Conservation (phyloP, 2,888 invertebrate genomes). For the Cephus rjabovi region DNA sequence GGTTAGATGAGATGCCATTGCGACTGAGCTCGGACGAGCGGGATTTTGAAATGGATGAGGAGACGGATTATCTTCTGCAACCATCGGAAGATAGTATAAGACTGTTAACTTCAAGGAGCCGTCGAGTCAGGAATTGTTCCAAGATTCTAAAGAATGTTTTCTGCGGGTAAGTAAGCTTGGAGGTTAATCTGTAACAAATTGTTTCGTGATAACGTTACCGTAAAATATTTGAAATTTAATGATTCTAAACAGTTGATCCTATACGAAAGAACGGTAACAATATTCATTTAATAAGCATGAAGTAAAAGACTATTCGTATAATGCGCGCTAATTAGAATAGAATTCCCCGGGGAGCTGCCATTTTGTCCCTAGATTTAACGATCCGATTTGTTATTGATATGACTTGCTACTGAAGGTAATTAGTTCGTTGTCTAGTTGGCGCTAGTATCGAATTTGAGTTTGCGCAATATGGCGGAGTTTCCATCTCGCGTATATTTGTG, state of each 20-base stretch:
- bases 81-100: conserved; percentile 58
- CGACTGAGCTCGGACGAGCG: conserved; percentile 61
- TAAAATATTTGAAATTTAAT: background rate
- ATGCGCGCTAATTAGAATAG: background rate
- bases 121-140: conserved; percentile 55
- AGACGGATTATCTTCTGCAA: conserved; percentile 62
- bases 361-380: background rate
- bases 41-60: conserved; percentile 65
- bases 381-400: background rate
- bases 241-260: background rate
- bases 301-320: background rate
- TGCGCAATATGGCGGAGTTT: background rate
- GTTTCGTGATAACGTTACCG: background rate
- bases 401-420: background rate
- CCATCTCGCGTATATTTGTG: background rate
- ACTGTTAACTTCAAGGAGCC: conserved; percentile 46
- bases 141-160: conserved; percentile 50
- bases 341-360: background rate
- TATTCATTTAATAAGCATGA: background rate
- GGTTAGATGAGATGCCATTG: conserved; percentile 63
- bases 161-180: conserved; percentile 55
- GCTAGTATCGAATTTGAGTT: background rate
- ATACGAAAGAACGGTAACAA: background rate
- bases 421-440: background rate
- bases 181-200: background rate